Evolutionary conservation across 2,797 vertebrate species (phyloP), one percentile per base, ranked within the genome.

Genomic region (Acipenser ruthenus): DNA sequence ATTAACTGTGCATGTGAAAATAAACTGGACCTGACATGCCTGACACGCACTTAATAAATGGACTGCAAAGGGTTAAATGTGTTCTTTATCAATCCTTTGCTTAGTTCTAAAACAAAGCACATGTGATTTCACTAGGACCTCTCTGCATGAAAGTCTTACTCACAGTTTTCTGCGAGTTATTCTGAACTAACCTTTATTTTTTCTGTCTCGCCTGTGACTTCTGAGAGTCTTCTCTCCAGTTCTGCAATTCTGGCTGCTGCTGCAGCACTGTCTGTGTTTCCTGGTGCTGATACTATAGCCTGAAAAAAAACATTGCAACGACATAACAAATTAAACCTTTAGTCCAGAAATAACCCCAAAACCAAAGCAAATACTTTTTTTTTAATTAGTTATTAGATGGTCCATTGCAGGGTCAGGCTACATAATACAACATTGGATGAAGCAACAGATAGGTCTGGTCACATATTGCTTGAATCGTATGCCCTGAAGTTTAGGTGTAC

Each of bases 101-200:
- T 37, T 37, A 37, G 23, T 37, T 37, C 23, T 37, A 37, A 37
- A 37, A 37, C 23, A 37, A 59, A 59, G 18, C 18, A 18, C 8
- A 59, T 11, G 1, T 8, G n/a, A 59, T 56, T n/a, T 13, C 18
- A 9, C 18, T 59, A 7, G 56, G 11, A 59, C 23, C 15, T 18
- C 23, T 37, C 23, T 37, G 23, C 23, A 9, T 9, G 7, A 6
- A 53, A 7, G 8, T 12, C 23, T 12, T 3, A 53, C 51, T 53
- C 7, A 12, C 51, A 9, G 51, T 9, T 12, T 53, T 53, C 8
- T 9, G 51, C 12, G 51, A 53, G 12, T 53, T 53, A 9, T 53
- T 9, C 12, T 13, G n/a, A 48, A 75, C 77, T 6, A 62, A 94
- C 96, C 93, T 96, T 92, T 63, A 97, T 73, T 65, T 86, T 88